A percentile compares a stretch with the other conserved stretches of the same genome.
Conservation (phyloP, 2,113 vertebrate genomes). For the Eulemur rufifrons region DNA sequence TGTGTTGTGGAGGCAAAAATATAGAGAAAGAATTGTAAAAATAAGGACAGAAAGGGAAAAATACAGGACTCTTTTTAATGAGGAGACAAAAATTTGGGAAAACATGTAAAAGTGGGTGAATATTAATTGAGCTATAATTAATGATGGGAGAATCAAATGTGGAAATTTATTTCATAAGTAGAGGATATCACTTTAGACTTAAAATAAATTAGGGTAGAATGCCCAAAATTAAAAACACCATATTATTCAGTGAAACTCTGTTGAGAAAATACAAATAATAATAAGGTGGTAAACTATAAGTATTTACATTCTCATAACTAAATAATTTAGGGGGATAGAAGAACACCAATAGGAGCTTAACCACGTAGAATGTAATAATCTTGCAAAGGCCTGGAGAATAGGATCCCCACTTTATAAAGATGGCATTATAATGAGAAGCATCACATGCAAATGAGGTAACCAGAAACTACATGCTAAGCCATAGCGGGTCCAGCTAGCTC, state of each 20-base stretch:
- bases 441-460: background rate
- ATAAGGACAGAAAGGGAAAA: background rate
- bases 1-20: background rate
- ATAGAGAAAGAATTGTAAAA: background rate
- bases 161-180: background rate
- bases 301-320: background rate
- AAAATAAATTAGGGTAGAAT: background rate
- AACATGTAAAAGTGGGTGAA: background rate
- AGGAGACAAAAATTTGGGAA: background rate
- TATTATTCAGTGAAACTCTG: background rate
- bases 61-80: background rate
- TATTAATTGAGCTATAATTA: background rate
- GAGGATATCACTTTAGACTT: background rate
- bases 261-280: background rate
- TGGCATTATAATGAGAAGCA: background rate
- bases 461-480: background rate
- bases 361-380: background rate
- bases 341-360: background rate
- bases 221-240: background rate
- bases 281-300: background rate
- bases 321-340: background rate
- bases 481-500: background rate
- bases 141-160: background rate
- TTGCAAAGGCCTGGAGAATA: background rate
- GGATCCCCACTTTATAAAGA: background rate